These are phyloP conservation scores for Ramazzottius varieornatus DNA, from an alignment of 2,888 invertebrate species.

Conservation along the genomic window DNA sequence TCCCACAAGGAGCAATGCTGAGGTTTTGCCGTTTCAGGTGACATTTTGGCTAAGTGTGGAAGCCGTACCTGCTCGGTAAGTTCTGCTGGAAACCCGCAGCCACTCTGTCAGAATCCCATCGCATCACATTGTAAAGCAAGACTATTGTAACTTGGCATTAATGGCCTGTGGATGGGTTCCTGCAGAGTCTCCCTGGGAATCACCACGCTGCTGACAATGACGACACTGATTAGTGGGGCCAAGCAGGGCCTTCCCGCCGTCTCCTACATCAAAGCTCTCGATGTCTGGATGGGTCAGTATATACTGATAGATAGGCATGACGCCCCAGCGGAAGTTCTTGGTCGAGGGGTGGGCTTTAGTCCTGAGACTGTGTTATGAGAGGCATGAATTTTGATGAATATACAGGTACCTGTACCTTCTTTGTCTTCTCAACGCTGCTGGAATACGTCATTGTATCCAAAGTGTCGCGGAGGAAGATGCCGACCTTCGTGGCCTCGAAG, in stretches of 20 bases:
- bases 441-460: conserved; percentile 1
- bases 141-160: too few species aligned
- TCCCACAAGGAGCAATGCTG: too few species aligned
- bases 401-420: not conserved
- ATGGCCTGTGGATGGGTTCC: not conserved
- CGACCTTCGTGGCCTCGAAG: not conserved
- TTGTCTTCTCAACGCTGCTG: not conserved
- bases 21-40: not conserved
- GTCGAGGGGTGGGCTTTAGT: too few species aligned
- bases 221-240: not conserved
- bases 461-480: not conserved
- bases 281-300: too few species aligned
- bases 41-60: conserved; percentile 1
- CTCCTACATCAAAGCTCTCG: not conserved
- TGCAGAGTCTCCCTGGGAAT: not conserved
- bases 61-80: not conserved
- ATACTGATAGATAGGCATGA: too few species aligned
- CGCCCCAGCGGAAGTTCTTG: too few species aligned
- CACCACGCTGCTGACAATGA: not conserved
- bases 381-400: not conserved
- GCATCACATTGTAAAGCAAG: too few species aligned
- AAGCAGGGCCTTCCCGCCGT: not conserved
- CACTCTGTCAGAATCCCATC: too few species aligned
- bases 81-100: not conserved
- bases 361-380: too few species aligned